Base-by-base conservation (phyloP, 2,113 vertebrate species). In the Pseudorhombus dupliciocellatus region DNA sequence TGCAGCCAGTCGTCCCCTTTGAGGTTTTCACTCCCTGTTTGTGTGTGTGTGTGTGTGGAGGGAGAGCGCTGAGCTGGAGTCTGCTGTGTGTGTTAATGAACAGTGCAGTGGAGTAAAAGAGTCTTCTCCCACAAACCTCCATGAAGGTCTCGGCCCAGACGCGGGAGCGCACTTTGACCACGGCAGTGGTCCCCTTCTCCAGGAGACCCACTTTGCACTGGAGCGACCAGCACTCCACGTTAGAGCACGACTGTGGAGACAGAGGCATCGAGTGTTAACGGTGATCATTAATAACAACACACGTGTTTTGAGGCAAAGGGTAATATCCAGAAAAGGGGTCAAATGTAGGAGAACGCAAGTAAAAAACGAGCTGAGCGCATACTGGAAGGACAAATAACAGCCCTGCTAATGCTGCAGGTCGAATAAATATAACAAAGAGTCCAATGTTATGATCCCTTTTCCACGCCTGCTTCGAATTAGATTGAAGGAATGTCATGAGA, bases 61-160 rank as follows among this genome's bases (percentile, higher is more conserved):
- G 72, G 58, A 62, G 30, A 72, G 30, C 44, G 28, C 62, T 52
- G 21, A 59, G 61, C 34, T 28, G 30, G 54, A 61, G 42, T 46
- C 15, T 16, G 18, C 15, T 5, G 42, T 46, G 42, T 6, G 42
- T 16, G 42, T 46, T 46, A 46, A 42, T 55, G 31, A 21, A 69
- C 50, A 51, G 40, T 30, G 26, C 18, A 31, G 56, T 77, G 56
- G 24, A 42, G 64, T 7, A 56, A 48, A 28, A 15, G 22, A 52
- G 53, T 51, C 24, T n/a, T 18, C 53, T 21, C 58, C 40, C 30
- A 87, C 92, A 75, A 78, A 97, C 96, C 92, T 95, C 93, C 3
- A 88, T 86, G 84, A 97, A 96, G 56, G 95, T 96, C 89, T 95
- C 92, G 1, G 95, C 94, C 94, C 95, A 95, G 81, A 97, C 51